phyloP scores from a whole-genome alignment of 1,140 invertebrate genomes.

The Aphaenogaster rudis region DNA sequence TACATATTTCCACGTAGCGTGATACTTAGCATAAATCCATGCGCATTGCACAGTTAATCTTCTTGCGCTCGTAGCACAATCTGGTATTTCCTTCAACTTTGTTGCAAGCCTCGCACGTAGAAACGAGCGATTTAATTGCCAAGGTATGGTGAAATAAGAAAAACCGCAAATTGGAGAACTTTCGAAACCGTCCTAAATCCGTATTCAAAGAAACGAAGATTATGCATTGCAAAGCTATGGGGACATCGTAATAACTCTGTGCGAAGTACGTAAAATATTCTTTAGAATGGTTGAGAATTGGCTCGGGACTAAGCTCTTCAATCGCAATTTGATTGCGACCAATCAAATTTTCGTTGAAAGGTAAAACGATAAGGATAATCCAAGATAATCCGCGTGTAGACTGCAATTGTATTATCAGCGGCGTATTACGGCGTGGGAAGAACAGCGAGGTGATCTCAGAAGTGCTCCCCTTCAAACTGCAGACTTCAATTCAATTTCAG shows the following conservation, averaged over 20 bases:
- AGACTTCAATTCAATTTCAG: background rate
- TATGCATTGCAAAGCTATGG: background rate
- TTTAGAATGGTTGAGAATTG: background rate
- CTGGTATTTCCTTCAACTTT: background rate
- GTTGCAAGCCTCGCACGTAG: background rate
- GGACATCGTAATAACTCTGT: too few species aligned
- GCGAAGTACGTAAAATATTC: background rate
- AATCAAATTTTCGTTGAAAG: constrained; percentile 29
- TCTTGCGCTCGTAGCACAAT: background rate
- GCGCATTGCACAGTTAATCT: constrained; percentile 21
- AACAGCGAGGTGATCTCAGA: background rate
- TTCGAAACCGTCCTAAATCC: background rate
- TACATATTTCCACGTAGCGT: background rate
- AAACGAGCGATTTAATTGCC: background rate
- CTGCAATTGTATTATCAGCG: constrained; percentile 31
- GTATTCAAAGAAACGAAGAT: background rate
- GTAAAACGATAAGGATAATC: constrained; percentile 32
- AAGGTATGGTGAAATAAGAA: background rate
- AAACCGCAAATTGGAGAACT: background rate
- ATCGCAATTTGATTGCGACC: background rate
- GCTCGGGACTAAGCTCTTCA: background rate
- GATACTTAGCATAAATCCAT: constrained; percentile 7
- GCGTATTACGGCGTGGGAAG: background rate
- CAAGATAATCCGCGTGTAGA: constrained; percentile 17
- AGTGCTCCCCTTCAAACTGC: background rate